A percentile compares a stretch with the other conserved stretches of the same genome.
These are phyloP conservation scores for Hiodon tergisus DNA, from an alignment of 2,113 vertebrate genomes.

Conservation along the genomic window DNA sequence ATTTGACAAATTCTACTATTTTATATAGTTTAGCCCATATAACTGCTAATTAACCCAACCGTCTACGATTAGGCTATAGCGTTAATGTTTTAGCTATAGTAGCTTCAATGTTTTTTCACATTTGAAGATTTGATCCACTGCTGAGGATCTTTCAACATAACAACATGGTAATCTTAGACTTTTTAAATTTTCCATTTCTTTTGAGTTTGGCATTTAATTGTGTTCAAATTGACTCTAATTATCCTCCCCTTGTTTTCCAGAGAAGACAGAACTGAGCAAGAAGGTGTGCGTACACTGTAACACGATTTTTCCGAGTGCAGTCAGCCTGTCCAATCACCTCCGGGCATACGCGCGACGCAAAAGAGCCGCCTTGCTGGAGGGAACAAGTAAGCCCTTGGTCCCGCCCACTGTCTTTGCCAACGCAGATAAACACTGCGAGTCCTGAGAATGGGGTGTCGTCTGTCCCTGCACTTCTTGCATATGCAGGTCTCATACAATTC, in stretches of 20 bases:
- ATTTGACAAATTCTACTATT: no score
- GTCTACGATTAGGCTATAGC: no score
- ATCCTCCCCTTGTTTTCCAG: constrained; percentile 65
- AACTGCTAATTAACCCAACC: no score
- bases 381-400: constrained; percentile 67
- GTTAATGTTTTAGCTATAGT: no score
- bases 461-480: no score
- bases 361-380: constrained; percentile 76
- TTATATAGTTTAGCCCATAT: no score
- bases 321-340: constrained; percentile 81
- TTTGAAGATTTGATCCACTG: no score
- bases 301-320: constrained; percentile 75
- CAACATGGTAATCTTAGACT: no score
- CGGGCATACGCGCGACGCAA: constrained; percentile 78
- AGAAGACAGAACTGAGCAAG: constrained; percentile 59
- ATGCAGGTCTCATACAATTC: no score
- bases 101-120: no score
- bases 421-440: neutral
- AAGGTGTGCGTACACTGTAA: constrained; percentile 76
- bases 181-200: neutral
- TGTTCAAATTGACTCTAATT: neutral
- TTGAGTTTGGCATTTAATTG: neutral
- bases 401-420: constrained; percentile 33
- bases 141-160: no score
- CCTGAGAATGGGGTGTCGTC: no score